Conservation (phyloP, 2,888 invertebrate genomes). For the Gymnoscelis rufifasciata region DNA sequence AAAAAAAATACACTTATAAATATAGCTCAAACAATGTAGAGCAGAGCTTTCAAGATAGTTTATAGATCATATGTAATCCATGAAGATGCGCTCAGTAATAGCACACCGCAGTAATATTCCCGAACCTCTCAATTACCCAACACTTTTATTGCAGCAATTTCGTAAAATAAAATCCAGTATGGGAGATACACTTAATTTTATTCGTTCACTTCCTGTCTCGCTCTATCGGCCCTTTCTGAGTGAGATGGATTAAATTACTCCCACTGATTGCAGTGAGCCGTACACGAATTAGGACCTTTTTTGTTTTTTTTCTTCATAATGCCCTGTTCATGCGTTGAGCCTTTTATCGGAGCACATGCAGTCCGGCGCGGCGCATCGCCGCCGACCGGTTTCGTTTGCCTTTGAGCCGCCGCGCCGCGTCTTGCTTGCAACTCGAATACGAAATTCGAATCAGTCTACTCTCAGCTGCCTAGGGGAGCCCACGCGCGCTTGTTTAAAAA, state of each 20-base stretch:
- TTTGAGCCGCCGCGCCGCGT: constrained; percentile 58
- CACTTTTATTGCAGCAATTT: constrained; percentile 71
- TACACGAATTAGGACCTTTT: constrained; percentile 74
- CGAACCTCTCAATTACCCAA: constrained; percentile 68
- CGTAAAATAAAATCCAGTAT: constrained; percentile 65
- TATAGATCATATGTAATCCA: too few species aligned
- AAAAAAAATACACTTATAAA: too few species aligned
- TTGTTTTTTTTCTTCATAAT: constrained; percentile 64
- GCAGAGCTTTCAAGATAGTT: too few species aligned
- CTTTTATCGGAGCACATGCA: constrained; percentile 75
- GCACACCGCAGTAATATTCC: constrained; percentile 45
- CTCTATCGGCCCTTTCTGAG: constrained; percentile 35
- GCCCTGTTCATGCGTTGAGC: constrained; percentile 72
- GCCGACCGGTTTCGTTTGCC: constrained; percentile 68
- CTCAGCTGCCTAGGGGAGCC: constrained; percentile 35
- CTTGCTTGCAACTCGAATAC: constrained; percentile 14
- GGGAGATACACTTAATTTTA: constrained; percentile 70
- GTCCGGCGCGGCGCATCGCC: constrained; percentile 54
- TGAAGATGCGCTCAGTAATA: constrained; percentile 14
- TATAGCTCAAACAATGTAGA: too few species aligned
- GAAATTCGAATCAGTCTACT: constrained; percentile 61
- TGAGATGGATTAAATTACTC: constrained; percentile 63
- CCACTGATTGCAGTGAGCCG: constrained; percentile 74
- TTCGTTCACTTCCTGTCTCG: constrained; percentile 50
- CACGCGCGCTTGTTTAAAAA: constrained; percentile 36